Conservation (phyloP, 2,113 vertebrate genomes). For the Empidonax traillii region DNA sequence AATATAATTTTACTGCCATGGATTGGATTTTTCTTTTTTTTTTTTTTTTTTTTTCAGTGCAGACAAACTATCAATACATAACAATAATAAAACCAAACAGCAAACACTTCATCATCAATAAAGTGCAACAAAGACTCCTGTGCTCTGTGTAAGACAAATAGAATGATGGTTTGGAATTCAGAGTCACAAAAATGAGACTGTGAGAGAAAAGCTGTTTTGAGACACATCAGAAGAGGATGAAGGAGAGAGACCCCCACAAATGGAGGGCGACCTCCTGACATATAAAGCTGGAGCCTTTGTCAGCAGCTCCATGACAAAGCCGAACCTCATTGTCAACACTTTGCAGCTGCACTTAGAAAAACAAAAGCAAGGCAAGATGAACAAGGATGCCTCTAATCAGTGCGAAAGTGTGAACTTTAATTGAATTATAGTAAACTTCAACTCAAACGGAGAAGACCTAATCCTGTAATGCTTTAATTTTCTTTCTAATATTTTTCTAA, state of each 20-base stretch:
- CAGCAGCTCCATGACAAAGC: background rate
- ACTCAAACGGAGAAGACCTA: constrained; percentile 14
- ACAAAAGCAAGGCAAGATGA: constrained; percentile 17
- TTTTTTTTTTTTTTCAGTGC: background rate
- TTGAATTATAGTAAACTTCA: constrained; percentile 9
- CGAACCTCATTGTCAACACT: background rate
- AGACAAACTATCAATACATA: background rate
- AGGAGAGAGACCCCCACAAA: background rate
- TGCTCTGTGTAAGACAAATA: background rate
- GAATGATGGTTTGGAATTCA: background rate
- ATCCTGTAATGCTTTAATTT: constrained; percentile 52
- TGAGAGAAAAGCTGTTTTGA: background rate
- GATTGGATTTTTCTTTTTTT: background rate
- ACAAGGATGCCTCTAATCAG: background rate
- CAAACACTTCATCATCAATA: background rate
- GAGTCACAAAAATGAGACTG: background rate
- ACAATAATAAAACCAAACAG: background rate
- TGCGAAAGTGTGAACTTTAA: constrained; percentile 46
- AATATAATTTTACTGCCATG: background rate
- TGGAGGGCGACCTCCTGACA: background rate
- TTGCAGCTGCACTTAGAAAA: background rate
- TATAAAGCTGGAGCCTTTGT: background rate
- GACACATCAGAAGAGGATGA: background rate
- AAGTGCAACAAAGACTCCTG: constrained; percentile 11
- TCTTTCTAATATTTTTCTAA: constrained; percentile 35